These are phyloP conservation scores for Cathartes aura DNA, from an alignment of 2,113 vertebrate species.

Conservation along the genomic window DNA sequence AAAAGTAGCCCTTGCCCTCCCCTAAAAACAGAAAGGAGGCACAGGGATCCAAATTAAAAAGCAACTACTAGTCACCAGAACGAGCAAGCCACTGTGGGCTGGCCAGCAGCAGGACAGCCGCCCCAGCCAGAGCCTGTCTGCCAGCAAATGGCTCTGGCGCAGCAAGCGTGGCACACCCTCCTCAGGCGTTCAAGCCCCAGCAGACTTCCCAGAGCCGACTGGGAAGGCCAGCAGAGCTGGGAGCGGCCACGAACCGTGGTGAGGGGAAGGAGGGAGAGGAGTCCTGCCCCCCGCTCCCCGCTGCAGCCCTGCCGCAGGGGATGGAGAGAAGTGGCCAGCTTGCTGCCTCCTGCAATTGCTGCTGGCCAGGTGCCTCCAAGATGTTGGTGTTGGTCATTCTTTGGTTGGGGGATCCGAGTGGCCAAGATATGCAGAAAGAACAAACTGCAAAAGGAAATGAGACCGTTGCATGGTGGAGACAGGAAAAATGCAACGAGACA, in stretches of 20 bases:
- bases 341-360: neutral
- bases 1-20: neutral
- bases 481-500: rapidly evolving
- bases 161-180: constrained; percentile 23
- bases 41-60: neutral
- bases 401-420: rapidly evolving
- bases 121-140: neutral
- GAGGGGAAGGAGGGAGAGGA: neutral
- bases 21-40: neutral
- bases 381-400: neutral
- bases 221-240: neutral
- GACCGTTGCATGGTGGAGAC: neutral
- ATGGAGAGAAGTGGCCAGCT: neutral
- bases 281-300: neutral
- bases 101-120: neutral
- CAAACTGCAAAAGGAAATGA: neutral
- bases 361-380: neutral
- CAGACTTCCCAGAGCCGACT: neutral
- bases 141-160: neutral
- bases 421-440: neutral
- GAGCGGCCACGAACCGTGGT: rapidly evolving
- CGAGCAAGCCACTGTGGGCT: neutral
- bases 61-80: neutral
- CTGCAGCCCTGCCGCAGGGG: neutral
- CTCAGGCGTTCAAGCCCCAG: neutral